Evolutionary conservation across 2,113 vertebrate species (phyloP), one percentile per base, ranked within the genome.

Genomic region (Hirundichthys speculiger): DNA sequence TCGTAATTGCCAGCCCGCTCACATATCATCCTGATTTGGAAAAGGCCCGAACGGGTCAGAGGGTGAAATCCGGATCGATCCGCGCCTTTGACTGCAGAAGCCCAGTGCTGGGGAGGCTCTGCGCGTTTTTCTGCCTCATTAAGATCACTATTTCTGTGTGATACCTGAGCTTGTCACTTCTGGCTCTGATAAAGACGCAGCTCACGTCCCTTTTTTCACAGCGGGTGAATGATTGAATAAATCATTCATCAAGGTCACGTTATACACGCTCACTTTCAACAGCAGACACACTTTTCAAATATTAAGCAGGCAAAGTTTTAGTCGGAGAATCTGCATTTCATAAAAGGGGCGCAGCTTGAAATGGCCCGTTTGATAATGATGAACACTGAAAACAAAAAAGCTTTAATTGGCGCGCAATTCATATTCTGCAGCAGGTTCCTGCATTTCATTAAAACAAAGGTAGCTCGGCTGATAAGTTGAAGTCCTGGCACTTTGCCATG

Each of bases 181-280:
- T 20, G 58, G 20, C 48, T 64, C 55, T 72, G 25, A 76, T 69
- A 72, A 74, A 75, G 48, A 64, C 45, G 62, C 24, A 49, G 60
- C 53, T 53, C 57, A 45, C 54, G 43, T 77, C 50, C 16, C 69
- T 63, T 39, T 63, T 39, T 67, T 73, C 25, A 74, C 52, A 46
- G 46, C 18, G 24, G 21, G 14, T 18, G 75, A 49, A 52, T 59
- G 64, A 69, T 39, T 57, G 20, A 10, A 73, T 71, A 51, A 75
- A 82, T 73, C 52, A 77, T 82, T 68, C 62, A 80, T 64, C 65
- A 69, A 82, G 67, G 79, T 85, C 67, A 80, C 16, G 46, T 30
- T 27, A 30, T n/a, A n/a, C n/a, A n/a, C 46, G 15, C 21, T 63
- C 65, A 61, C 61, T 72, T 76, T 73, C 18, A 69, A 34, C 41